Conservation (phyloP, 2,797 vertebrate species). For the Catostomus latipinnis region DNA sequence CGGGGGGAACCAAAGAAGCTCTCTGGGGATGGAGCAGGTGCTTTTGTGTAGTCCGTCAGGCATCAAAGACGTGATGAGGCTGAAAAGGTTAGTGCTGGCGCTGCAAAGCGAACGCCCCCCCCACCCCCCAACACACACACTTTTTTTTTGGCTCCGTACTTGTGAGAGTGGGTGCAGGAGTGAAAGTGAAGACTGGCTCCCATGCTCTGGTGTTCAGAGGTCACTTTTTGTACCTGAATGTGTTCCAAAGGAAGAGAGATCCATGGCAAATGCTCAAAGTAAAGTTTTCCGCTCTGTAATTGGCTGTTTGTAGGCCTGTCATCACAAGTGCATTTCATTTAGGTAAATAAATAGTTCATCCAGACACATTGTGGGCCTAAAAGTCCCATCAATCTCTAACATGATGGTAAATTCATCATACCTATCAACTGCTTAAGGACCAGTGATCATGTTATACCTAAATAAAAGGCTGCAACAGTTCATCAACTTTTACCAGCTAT, state of each 20-base stretch:
- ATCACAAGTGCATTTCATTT: constrained; percentile 28
- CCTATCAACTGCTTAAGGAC: neutral
- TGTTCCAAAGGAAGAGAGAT: constrained; percentile 51
- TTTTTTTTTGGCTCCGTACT: constrained; percentile 53
- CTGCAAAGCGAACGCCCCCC: constrained; percentile 66
- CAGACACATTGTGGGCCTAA: neutral
- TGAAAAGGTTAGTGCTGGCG: constrained; percentile 81
- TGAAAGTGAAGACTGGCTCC: constrained; percentile 62
- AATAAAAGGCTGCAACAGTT: neutral
- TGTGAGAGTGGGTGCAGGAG: constrained; percentile 62
- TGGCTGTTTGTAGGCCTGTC: constrained; percentile 35
- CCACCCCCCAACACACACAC: neutral
- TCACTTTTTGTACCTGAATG: constrained; percentile 63
- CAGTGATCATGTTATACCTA: neutral
- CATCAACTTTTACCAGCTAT: constrained; percentile 3
- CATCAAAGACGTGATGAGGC: constrained; percentile 78
- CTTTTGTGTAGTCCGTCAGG: constrained; percentile 82
- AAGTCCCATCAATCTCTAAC: constrained; percentile 5
- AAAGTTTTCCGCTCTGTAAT: constrained; percentile 33
- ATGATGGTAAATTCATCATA: constrained; percentile 11
- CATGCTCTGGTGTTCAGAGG: constrained; percentile 59
- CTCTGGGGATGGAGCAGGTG: constrained; percentile 85
- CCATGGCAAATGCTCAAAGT: constrained; percentile 47
- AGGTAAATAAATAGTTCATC: neutral
- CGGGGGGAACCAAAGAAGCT: constrained; percentile 68